Percentiles rank a stretch among this genome's conserved stretches.
Conservation (phyloP, 2,888 invertebrate genomes). For the Rhamphomyia laevipes region DNA sequence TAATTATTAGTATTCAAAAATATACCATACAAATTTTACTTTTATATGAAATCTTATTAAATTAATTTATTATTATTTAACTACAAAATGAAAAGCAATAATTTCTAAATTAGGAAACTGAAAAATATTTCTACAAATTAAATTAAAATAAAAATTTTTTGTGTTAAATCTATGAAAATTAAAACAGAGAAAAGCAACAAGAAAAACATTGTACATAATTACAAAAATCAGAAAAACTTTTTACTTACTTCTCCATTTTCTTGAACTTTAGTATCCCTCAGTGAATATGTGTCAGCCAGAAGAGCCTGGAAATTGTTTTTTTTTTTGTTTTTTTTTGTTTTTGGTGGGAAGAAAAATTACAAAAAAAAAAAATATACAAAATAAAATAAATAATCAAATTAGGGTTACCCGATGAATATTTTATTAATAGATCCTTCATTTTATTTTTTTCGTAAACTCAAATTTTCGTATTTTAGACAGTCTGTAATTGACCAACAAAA, state of each 20-base stretch:
- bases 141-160: constrained; percentile 13
- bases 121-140: constrained; percentile 14
- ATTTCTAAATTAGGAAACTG: neutral
- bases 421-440: no score
- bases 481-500: no score
- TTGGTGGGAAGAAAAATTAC: constrained; percentile 5
- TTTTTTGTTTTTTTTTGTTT: constrained; percentile 15
- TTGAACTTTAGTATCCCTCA: constrained; percentile 56
- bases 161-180: no score
- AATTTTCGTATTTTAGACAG: no score
- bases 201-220: neutral
- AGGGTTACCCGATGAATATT: no score
- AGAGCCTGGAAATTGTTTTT: constrained; percentile 43
- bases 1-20: no score
- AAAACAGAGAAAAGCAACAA: neutral
- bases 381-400: no score
- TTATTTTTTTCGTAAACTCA: no score
- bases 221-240: neutral
- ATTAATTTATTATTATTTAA: no score
- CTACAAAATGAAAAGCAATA: neutral
- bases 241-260: constrained; percentile 71
- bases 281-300: constrained; percentile 46
- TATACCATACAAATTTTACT: no score
- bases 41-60: no score
- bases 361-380: neutral